Conservation (phyloP, 2,797 vertebrate species). For the Artibeus jamaicensis region DNA sequence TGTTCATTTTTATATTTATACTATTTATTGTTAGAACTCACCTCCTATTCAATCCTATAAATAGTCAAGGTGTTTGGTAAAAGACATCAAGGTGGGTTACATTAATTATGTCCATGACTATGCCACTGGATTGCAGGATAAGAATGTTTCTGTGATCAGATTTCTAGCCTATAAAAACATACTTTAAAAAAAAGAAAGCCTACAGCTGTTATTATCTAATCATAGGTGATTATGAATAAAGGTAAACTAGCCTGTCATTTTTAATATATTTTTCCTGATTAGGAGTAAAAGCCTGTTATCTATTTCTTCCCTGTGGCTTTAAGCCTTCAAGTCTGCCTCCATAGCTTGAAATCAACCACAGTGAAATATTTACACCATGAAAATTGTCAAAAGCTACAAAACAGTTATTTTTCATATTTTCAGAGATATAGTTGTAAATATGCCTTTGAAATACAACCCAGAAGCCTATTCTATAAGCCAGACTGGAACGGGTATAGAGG, state of each 20-base stretch:
- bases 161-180: neutral
- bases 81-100: neutral
- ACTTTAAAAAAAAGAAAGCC: neutral
- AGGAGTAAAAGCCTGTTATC: neutral
- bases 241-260: neutral
- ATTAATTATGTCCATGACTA: neutral
- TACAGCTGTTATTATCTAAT: neutral
- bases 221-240: neutral
- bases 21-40: neutral
- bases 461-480: neutral
- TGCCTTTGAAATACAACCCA: neutral
- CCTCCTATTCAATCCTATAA: neutral
- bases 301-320: neutral
- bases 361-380: neutral
- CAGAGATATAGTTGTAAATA: neutral
- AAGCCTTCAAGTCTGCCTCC: neutral
- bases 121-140: neutral
- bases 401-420: neutral
- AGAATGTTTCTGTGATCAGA: neutral
- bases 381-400: neutral
- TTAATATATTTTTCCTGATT: neutral
- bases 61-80: neutral
- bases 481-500: neutral
- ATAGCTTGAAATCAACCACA: neutral
- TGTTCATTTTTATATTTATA: neutral